Evolutionary conservation across 1,140 invertebrate species (phyloP).

Genomic region (Agrilus planipennis): DNA sequence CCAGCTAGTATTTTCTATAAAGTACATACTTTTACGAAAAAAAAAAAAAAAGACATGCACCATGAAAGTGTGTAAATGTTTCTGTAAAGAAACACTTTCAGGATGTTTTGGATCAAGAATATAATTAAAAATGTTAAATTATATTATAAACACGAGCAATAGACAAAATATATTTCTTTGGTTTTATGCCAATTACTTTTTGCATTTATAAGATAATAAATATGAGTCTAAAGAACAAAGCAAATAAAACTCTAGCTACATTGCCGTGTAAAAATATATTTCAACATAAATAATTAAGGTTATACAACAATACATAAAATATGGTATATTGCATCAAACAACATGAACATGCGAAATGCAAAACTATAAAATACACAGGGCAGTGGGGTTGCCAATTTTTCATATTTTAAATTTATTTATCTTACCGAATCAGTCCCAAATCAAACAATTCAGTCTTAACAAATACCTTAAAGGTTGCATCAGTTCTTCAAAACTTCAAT

Average conservation of each 20-base stretch:
- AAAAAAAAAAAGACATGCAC: too few relatives aligned
- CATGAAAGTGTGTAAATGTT: too few relatives aligned
- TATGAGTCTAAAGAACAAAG: conserved; percentile 20
- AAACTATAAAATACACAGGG: conserved; percentile 32
- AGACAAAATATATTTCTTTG: too few relatives aligned
- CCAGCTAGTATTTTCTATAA: too few relatives aligned
- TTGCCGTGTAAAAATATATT: conserved; percentile 37
- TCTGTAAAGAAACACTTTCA: too few relatives aligned
- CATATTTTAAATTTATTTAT: too few relatives aligned
- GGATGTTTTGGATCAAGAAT: too few relatives aligned
- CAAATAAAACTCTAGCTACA: conserved; percentile 34
- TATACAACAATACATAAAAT: conserved; percentile 35
- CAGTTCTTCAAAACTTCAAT: background rate
- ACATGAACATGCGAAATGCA: conserved; percentile 30
- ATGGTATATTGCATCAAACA: conserved; percentile 36
- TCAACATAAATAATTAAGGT: conserved; percentile 36
- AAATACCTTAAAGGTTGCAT: conserved; percentile 19
- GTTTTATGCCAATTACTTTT: too few relatives aligned
- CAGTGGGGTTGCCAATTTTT: conserved; percentile 29
- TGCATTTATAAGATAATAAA: too few relatives aligned
- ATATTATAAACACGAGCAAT: too few relatives aligned
- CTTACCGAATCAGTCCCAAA: conserved; percentile 27
- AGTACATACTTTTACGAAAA: too few relatives aligned
- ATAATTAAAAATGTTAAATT: too few relatives aligned
- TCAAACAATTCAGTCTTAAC: conserved; percentile 26